A percentile compares a stretch with the other conserved stretches of the same genome.
phyloP scores from a whole-genome alignment of 2,888 invertebrate species.

The Mesorhabditis belari region DNA sequence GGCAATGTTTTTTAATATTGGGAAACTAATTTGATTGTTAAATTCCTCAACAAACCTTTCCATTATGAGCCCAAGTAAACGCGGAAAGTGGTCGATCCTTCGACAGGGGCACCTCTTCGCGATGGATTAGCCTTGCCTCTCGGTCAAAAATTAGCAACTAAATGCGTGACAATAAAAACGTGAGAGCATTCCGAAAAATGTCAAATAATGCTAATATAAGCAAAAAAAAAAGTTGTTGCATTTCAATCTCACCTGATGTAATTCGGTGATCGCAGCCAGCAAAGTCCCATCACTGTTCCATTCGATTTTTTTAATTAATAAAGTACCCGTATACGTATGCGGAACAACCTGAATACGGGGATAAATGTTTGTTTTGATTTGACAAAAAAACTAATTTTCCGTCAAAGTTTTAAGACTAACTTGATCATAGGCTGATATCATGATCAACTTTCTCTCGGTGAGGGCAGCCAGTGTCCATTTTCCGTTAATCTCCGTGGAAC shows the following conservation, averaged over 20 bases:
- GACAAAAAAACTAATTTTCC: not conserved
- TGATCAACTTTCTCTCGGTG: conserved; percentile 14
- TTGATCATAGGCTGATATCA: conserved; percentile 27
- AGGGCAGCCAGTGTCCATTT: conserved; percentile 44
- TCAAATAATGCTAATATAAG: not conserved
- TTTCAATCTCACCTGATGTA: conserved; percentile 17
- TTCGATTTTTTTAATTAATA: conserved; percentile 31
- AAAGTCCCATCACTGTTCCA: conserved; percentile 44
- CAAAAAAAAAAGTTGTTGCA: not conserved
- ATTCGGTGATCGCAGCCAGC: conserved; percentile 38
- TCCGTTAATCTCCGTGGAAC: conserved; percentile 22
- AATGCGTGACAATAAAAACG: not conserved
- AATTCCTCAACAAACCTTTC: conserved; percentile 54
- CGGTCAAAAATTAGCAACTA: conserved; percentile 19
- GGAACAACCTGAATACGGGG: not conserved
- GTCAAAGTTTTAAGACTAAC: not conserved
- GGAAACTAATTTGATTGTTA: too few relatives aligned
- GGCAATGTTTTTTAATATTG: too few relatives aligned
- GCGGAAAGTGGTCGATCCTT: conserved; percentile 64
- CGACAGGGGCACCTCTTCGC: conserved; percentile 5
- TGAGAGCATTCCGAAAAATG: not conserved
- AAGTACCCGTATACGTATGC: conserved; percentile 10
- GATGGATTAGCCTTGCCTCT: conserved; percentile 18
- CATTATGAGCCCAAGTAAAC: conserved; percentile 96
- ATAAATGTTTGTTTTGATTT: too few relatives aligned